Evolutionary conservation across 2,888 invertebrate species (phyloP), one percentile per base, ranked within the genome.

Genomic region (Brenthis ino): DNA sequence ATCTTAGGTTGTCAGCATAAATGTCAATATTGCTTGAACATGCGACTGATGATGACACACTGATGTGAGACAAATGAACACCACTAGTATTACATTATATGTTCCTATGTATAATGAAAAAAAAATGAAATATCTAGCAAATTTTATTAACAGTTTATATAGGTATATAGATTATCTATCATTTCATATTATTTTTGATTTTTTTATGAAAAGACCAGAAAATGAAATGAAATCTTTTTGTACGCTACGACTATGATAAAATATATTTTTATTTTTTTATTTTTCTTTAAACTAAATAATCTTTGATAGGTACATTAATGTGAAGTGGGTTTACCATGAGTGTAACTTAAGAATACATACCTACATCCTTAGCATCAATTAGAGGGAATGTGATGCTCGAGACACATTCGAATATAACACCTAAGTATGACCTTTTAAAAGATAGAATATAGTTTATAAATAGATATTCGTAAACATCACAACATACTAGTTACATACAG

Each of bases 1-100:
- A 64, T 70, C 70, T 54, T 72, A 68, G 57, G 20, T 11, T 63
- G 8, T 54, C 43, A 48, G 2, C 14, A 56, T 55, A 68, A 57
- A 57, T 6, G 50, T 43, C 24, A 58, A 51, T 58, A 16, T 64
- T 50, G 61, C 55, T 57, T 66, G 67, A 43, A 43, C 37, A 11
- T 43, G 37, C 2, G 11, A 43, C 37, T 43, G 1, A 43, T 11
- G 11, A 8, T 37, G 43, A 13, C 47, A 47, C 33, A 5, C 11
- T 43, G 11, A 33, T 55, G 50, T 50, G 57, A 68, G 37, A 51
- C 28, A 58, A 60, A 60, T 24, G 57, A 71, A 63, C 37, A 48
- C 37, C 51, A 16, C 53, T 48, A 43, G 37, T 43, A 43, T 3
- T 3, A 43, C 37, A 56, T 51, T 67, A 24, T 14, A 63, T 63